A percentile compares a stretch with the other conserved stretches of the same genome.
Conservation (phyloP, 2,888 invertebrate species). For the Agapostemon virescens region DNA sequence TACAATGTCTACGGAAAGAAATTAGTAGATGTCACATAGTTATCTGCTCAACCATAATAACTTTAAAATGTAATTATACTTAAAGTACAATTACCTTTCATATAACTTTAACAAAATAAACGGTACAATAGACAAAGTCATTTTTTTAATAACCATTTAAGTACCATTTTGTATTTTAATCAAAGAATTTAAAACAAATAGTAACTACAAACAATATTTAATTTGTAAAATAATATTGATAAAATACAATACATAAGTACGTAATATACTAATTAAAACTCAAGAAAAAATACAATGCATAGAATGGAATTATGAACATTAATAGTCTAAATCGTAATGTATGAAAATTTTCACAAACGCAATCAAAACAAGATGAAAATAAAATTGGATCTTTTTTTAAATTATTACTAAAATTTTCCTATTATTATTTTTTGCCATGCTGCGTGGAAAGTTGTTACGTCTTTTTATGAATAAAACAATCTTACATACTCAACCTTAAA, state of each 20-base stretch:
- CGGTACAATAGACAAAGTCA: constrained; percentile 21
- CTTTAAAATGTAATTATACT: constrained; percentile 16
- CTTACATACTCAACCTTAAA: background rate
- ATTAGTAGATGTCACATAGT: background rate
- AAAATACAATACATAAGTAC: constrained; percentile 51
- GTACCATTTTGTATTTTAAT: constrained; percentile 40
- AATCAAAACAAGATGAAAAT: constrained; percentile 21
- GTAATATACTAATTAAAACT: constrained; percentile 24
- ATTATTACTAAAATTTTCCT: background rate
- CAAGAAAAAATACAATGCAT: constrained; percentile 19
- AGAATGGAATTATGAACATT: constrained; percentile 22
- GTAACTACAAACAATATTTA: constrained; percentile 35
- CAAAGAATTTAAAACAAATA: constrained; percentile 32
- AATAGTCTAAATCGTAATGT: constrained; percentile 40
- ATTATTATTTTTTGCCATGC: background rate
- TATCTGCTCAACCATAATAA: background rate
- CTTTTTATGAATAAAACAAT: background rate
- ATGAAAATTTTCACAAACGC: constrained; percentile 1
- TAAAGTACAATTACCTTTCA: background rate
- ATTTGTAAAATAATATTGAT: constrained; percentile 29
- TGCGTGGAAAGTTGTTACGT: constrained; percentile 20
- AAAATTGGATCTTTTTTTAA: background rate
- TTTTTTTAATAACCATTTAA: constrained; percentile 35
- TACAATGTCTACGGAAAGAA: constrained; percentile 18
- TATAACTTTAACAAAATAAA: constrained; percentile 28